Conservation (phyloP, 2,888 invertebrate species). For the Abrostola triplasia region DNA sequence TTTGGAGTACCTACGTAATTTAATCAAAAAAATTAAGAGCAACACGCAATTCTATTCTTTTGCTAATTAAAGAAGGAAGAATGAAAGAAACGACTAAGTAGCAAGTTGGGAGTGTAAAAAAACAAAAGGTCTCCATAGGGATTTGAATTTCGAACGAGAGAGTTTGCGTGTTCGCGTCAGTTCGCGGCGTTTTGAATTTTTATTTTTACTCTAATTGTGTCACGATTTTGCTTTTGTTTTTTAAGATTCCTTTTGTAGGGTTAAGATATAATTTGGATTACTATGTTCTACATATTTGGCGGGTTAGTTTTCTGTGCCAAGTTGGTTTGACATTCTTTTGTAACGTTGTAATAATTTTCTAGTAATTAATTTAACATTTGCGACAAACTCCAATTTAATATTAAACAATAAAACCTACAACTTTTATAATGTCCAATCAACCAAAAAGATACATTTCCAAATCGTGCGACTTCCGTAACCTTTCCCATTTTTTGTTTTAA, state of each 20-base stretch:
- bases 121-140: conserved; percentile 74
- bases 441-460: conserved; percentile 29
- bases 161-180: conserved; percentile 82
- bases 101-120: conserved; percentile 83
- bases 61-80: conserved; percentile 86
- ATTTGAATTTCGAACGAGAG: conserved; percentile 80
- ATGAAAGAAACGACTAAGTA: conserved; percentile 84
- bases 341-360: not conserved
- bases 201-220: conserved; percentile 63
- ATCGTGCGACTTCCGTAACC: conserved; percentile 45
- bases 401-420: not conserved
- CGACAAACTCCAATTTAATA: too few relatives aligned
- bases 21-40: conserved; percentile 84
- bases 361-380: too few relatives aligned
- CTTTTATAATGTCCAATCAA: conserved; percentile 8
- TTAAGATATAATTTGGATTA: conserved; percentile 34
- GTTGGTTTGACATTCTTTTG: not conserved
- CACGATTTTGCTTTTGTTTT: conserved; percentile 57
- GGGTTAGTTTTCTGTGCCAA: not conserved
- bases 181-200: conserved; percentile 76
- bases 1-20: conserved; percentile 79
- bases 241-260: conserved; percentile 41
- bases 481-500: conserved; percentile 44
- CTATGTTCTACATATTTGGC: not conserved
- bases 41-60: conserved; percentile 86